Conservation (phyloP, 2,113 vertebrate genomes). For the Catharus fuscescens region DNA sequence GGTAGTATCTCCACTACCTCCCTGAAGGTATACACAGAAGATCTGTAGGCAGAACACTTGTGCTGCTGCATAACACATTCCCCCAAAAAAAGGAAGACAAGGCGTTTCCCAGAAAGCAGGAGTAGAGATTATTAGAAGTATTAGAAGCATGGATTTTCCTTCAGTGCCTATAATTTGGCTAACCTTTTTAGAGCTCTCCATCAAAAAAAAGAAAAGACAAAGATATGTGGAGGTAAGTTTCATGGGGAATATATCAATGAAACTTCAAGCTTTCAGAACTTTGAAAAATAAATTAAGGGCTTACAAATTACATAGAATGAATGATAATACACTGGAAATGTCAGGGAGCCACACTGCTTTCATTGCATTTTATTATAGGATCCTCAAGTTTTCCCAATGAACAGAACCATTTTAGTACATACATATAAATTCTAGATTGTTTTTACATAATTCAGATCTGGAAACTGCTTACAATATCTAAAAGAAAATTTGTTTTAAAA, state of each 20-base stretch:
- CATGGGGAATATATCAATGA: neutral
- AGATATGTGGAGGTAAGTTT: neutral
- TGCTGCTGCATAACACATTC: neutral
- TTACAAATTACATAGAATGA: neutral
- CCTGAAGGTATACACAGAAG: neutral
- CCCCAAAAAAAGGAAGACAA: neutral
- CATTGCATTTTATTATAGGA: neutral
- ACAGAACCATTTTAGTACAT: neutral
- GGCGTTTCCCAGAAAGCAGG: neutral
- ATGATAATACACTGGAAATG: neutral
- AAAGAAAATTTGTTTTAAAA: neutral
- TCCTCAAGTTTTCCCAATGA: conserved; percentile 9
- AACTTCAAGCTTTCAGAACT: neutral
- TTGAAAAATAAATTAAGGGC: conserved; percentile 1
- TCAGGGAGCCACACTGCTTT: conserved; percentile 17
- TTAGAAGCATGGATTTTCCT: neutral
- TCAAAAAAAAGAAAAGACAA: neutral
- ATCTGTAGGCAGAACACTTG: neutral
- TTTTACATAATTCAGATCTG: neutral
- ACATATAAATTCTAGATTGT: neutral
- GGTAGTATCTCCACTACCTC: neutral
- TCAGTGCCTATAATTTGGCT: neutral
- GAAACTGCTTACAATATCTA: neutral
- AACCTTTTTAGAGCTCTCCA: neutral
- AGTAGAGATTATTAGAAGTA: neutral